Conservation (phyloP, 2,888 invertebrate genomes). For the Acanthosepion lycidas region DNA sequence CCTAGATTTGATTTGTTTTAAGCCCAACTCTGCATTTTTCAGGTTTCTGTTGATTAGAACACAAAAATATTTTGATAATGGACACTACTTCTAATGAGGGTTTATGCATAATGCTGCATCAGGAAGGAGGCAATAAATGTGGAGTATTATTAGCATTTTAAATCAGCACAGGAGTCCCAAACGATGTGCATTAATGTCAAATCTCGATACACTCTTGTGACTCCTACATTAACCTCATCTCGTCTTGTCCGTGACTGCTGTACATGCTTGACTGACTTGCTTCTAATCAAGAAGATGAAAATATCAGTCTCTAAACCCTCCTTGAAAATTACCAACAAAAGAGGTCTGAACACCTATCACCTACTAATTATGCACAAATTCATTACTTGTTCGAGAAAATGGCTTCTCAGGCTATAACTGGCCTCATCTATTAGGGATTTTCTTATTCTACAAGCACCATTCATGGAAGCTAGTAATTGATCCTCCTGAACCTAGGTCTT, state of each 20-base stretch:
- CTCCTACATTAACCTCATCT: not conserved
- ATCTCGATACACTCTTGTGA: not conserved
- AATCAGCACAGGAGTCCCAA: not conserved
- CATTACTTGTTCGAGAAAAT: not conserved
- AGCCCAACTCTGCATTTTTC: not conserved
- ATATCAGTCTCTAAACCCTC: not conserved
- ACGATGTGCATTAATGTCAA: not conserved
- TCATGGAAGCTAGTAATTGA: not conserved
- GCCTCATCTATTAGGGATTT: not conserved
- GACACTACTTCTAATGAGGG: not conserved
- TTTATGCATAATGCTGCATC: not conserved
- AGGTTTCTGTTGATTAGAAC: not conserved
- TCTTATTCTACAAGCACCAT: not conserved
- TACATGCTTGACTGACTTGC: not conserved
- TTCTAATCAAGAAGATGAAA: not conserved
- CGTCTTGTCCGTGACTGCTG: not conserved
- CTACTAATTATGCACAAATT: constrained; percentile 2
- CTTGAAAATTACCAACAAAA: not conserved
- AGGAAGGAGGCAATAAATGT: constrained; percentile 1
- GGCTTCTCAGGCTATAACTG: not conserved
- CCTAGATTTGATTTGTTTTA: not conserved
- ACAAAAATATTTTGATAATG: not conserved
- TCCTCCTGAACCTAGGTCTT: not conserved
- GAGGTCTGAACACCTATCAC: constrained; percentile 8
- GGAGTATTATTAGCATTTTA: not conserved